Evolutionary conservation across 1,140 invertebrate species (phyloP).

Genomic region (Pentalonia nigronervosa): DNA sequence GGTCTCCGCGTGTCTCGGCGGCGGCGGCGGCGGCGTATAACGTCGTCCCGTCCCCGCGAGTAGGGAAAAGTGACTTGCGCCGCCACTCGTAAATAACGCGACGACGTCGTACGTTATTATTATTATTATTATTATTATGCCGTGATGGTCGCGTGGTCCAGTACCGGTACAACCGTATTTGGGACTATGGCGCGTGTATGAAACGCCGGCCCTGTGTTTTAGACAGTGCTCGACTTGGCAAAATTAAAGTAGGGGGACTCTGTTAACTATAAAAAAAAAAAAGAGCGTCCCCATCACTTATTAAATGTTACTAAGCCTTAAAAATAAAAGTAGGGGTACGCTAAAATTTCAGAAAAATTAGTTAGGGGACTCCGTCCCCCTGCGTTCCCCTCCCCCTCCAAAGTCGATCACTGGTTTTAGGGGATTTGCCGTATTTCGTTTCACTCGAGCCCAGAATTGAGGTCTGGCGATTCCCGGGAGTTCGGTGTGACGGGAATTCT

Average conservation of each 20-base stretch:
- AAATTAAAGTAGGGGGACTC: too few relatives aligned
- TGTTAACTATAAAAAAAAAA: too few relatives aligned
- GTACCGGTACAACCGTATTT: neutral
- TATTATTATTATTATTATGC: too few relatives aligned
- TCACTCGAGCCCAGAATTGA: neutral
- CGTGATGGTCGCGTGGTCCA: neutral
- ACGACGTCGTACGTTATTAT: neutral
- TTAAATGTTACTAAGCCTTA: too few relatives aligned
- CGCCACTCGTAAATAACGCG: neutral
- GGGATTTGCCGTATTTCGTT: neutral
- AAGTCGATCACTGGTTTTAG: too few relatives aligned
- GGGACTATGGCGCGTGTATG: neutral
- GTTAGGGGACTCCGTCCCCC: too few relatives aligned
- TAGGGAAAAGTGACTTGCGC: conserved; percentile 4
- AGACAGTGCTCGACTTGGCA: too few relatives aligned
- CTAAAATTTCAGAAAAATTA: too few relatives aligned
- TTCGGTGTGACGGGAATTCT: too few relatives aligned
- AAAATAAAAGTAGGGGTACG: too few relatives aligned
- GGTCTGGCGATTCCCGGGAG: neutral
- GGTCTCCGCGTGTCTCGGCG: conserved; percentile 34
- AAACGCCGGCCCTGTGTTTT: neutral
- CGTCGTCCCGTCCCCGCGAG: neutral
- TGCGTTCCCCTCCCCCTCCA: too few relatives aligned
- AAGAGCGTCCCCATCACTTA: too few relatives aligned
- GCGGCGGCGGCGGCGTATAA: neutral